A percentile compares a stretch with the other conserved stretches of the same genome.
Evolutionary conservation across 2,113 vertebrate species (phyloP).

Genomic region (Oncorhynchus clarkii): DNA sequence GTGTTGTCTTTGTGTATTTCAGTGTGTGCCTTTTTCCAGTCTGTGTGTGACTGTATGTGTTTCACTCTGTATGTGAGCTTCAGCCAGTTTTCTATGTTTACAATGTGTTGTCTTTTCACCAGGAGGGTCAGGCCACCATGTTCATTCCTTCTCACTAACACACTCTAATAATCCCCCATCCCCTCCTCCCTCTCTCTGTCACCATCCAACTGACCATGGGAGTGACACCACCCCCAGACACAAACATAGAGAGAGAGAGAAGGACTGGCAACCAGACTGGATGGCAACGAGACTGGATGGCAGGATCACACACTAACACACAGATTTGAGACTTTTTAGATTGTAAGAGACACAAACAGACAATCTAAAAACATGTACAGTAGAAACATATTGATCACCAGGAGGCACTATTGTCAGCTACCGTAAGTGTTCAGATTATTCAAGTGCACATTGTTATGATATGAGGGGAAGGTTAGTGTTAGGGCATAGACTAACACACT

Average conservation of each 20-base stretch:
- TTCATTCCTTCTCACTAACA: not conserved
- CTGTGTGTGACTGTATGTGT: not conserved
- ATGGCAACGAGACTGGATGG: not conserved
- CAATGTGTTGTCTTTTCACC: not conserved
- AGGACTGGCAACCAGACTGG: not conserved
- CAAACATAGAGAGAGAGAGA: not conserved
- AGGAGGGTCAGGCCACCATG: constrained; percentile 16
- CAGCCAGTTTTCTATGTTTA: constrained; percentile 12
- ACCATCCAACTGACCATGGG: not conserved
- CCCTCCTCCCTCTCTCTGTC: too few relatives aligned
- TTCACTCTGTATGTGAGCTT: constrained; percentile 10
- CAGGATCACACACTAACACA: not conserved
- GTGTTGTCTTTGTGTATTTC: constrained; percentile 13
- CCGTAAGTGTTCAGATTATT: too few relatives aligned
- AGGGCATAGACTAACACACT: too few relatives aligned
- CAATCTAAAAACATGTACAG: too few relatives aligned
- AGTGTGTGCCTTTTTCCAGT: not conserved
- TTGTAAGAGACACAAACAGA: too few relatives aligned
- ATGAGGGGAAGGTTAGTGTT: too few relatives aligned
- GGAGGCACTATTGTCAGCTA: too few relatives aligned
- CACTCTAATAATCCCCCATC: too few relatives aligned
- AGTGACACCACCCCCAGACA: not conserved
- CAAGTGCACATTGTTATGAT: too few relatives aligned
- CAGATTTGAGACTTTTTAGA: too few relatives aligned
- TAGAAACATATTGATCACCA: too few relatives aligned